A percentile compares a stretch with the other conserved stretches of the same genome.
Evolutionary conservation across 2,888 invertebrate species (phyloP).

Genomic region (Priocnemis perturbator): DNA sequence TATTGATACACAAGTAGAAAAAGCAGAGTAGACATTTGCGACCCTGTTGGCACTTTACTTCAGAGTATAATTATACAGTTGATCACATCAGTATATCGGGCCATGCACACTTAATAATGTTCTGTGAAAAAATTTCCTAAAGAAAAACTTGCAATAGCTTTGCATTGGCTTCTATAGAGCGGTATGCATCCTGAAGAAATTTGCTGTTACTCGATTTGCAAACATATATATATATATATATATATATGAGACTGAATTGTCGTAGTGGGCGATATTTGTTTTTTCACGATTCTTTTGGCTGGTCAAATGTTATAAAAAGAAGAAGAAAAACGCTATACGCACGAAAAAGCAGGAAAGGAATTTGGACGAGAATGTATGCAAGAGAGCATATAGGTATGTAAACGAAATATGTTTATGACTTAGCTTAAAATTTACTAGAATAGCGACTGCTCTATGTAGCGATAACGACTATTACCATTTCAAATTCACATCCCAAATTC

Average conservation of each 20-base stretch:
- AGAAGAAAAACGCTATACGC: no score
- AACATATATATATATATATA: not conserved
- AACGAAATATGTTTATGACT: slow-evolving; percentile 12
- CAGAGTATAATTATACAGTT: no score
- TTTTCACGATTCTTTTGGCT: slow-evolving; percentile 22
- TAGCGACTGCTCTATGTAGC: slow-evolving; percentile 8
- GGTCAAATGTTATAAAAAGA: slow-evolving; percentile 16
- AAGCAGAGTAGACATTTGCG: no score
- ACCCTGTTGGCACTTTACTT: no score
- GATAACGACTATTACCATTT: not conserved
- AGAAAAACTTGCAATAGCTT: no score
- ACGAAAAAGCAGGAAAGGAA: slow-evolving; percentile 18
- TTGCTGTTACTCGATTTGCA: no score
- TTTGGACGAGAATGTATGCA: slow-evolving; percentile 18
- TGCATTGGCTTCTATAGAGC: no score
- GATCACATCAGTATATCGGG: no score
- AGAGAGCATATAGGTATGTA: slow-evolving; percentile 10
- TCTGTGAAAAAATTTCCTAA: no score
- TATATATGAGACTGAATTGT: not conserved
- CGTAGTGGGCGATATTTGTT: slow-evolving; percentile 14
- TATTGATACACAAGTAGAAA: no score
- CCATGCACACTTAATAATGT: no score
- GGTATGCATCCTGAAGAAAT: no score
- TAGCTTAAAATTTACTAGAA: slow-evolving; percentile 16
- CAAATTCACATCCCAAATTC: not conserved